Base-by-base conservation (phyloP, 2,888 invertebrate species). In the Sarcophaga caerulescens region DNA sequence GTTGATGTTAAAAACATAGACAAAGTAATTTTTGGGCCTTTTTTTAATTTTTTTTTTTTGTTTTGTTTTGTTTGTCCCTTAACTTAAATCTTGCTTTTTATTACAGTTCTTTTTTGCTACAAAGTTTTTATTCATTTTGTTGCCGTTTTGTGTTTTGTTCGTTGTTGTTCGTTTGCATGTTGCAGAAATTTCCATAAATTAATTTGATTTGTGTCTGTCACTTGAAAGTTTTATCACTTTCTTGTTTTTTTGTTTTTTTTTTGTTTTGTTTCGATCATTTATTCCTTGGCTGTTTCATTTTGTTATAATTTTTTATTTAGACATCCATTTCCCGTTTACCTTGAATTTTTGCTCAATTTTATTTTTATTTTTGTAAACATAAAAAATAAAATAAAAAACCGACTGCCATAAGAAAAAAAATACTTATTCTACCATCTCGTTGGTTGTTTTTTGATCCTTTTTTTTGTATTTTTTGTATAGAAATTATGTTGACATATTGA, bases 131-230 rank as follows among this genome's bases (percentile, higher is more conserved):
- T 25, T 57, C 14, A 47, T 69, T 60, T 70, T 74, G 47, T 69
- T 68, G 35, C 44, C 44, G 62, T 35, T 62, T 44, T 63, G 62
- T 73, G 60, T 71, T 35, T 35, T 83, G 77, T 83, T 78, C 75
- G 75, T 78, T 78, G 81, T 70, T 86, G 84, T 84, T 84, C 81
- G 81, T 78, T 81, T 86, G 78, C 86, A 81, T 84, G 84, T 78
- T 86, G 81, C 70, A 66, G 62, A 81, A 86, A 86, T 84, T 86
- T 86, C 81, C 84, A 86, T 86, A 86, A 86, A 86, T 86, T 86
- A 86, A 86, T 86, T 86, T 86, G 86, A 86, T 86, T 86, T 86
- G 86, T 86, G 86, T 86, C 86, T 86, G 78, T 86, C 84, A 84
- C 86, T 86, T 81, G 78, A 78, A 81, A 84, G 81, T 86, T 86